phyloP scores from a whole-genome alignment of 2,113 vertebrate genomes.

The Psilopogon haemacephalus region DNA sequence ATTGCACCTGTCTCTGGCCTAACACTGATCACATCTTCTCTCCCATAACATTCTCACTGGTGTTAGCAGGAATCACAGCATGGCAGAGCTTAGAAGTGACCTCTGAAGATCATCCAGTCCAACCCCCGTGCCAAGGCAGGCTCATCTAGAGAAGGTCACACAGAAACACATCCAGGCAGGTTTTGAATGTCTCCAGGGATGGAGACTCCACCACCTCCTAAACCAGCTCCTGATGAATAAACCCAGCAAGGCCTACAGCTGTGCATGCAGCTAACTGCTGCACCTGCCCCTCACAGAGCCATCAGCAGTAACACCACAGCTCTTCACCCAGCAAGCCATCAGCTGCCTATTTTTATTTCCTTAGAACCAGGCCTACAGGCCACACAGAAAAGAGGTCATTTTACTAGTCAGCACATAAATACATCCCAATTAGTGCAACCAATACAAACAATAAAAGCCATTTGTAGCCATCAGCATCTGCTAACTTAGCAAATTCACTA shows the following conservation, averaged over 20 bases:
- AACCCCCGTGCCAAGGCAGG: too few species aligned
- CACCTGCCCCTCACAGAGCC: background rate
- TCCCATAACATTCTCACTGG: background rate
- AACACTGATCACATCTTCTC: too few species aligned
- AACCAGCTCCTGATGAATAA: background rate
- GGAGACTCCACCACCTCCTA: too few species aligned
- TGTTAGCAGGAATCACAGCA: background rate
- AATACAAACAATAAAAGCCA: background rate
- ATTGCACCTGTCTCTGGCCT: accelerated
- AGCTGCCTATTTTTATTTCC: background rate
- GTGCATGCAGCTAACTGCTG: background rate
- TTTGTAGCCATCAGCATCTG: background rate
- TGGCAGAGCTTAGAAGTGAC: too few species aligned
- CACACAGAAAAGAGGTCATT: background rate
- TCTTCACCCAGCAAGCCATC: background rate
- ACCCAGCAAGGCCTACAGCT: background rate
- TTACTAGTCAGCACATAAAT: background rate
- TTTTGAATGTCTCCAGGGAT: too few species aligned
- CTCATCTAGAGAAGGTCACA: too few species aligned
- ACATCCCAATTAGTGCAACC: background rate
- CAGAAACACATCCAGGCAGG: too few species aligned
- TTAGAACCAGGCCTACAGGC: background rate
- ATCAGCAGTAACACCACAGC: background rate
- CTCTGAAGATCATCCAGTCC: too few species aligned
- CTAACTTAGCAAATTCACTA: background rate